phyloP scores from a whole-genome alignment of 2,888 invertebrate species.

The Brachypalpus laphriformis region DNA sequence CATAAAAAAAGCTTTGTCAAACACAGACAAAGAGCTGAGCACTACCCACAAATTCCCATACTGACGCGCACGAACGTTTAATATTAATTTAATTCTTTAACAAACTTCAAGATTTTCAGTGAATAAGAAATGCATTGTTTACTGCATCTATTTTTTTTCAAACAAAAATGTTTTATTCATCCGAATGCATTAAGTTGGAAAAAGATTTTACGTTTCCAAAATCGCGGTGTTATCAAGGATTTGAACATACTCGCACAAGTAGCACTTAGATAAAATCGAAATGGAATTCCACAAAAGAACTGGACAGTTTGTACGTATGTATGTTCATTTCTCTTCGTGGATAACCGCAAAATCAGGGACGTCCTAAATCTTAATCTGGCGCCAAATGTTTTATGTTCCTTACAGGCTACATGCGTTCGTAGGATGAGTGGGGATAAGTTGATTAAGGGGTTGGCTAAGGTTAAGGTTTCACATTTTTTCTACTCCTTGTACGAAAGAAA shows the following conservation, averaged over 20 bases:
- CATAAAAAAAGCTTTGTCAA: no score
- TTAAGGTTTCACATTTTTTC: slow-evolving; percentile 54
- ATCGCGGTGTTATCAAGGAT: slow-evolving; percentile 31
- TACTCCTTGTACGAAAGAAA: slow-evolving; percentile 25
- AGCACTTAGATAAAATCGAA: slow-evolving; percentile 57
- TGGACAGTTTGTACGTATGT: slow-evolving; percentile 48
- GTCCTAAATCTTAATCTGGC: slow-evolving; percentile 69
- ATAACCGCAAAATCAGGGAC: slow-evolving; percentile 63
- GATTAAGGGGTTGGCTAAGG: slow-evolving; percentile 65
- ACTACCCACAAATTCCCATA: no score
- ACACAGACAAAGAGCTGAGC: no score
- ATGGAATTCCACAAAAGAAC: slow-evolving; percentile 62
- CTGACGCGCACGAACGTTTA: no score
- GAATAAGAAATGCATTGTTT: neutral
- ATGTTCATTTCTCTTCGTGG: slow-evolving; percentile 28
- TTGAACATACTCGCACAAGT: slow-evolving; percentile 32
- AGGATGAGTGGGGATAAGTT: slow-evolving; percentile 38
- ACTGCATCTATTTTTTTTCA: neutral
- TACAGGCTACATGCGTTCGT: slow-evolving; percentile 29
- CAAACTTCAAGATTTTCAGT: neutral
- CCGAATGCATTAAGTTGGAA: slow-evolving; percentile 19
- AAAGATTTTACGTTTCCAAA: slow-evolving; percentile 5
- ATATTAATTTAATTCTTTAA: neutral
- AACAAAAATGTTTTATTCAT: slow-evolving; percentile 30
- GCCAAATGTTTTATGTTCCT: slow-evolving; percentile 65